Conservation (phyloP, 2,888 invertebrate genomes). For the Ferrisia virgata region DNA sequence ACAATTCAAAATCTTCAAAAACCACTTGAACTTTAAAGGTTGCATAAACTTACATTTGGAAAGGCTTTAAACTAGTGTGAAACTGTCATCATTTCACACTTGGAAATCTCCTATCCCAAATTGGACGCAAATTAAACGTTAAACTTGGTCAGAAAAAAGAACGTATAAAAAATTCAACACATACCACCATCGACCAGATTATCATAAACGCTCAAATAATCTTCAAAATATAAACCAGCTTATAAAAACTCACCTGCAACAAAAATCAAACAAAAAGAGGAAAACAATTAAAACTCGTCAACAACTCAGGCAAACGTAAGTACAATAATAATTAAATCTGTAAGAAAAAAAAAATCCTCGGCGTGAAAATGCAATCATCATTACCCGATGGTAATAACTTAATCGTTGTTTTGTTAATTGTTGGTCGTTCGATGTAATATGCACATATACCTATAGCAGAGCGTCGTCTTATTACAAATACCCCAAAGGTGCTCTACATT, state of each 20-base stretch:
- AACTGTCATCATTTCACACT: too few relatives aligned
- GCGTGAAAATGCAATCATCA: background rate
- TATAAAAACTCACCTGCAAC: background rate
- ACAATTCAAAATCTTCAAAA: too few relatives aligned
- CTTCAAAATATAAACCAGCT: background rate
- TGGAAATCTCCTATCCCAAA: too few relatives aligned
- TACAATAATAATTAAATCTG: too few relatives aligned
- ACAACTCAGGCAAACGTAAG: too few relatives aligned
- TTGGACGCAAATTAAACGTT: too few relatives aligned
- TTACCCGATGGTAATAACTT: background rate
- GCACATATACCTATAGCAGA: too few relatives aligned
- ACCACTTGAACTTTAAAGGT: too few relatives aligned
- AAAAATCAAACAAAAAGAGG: background rate
- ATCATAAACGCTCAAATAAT: too few relatives aligned
- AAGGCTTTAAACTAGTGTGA: too few relatives aligned
- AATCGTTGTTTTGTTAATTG: background rate
- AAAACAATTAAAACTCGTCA: background rate
- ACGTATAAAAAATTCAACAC: background rate
- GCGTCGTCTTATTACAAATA: constrained; percentile 1
- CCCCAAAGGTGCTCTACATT: background rate
- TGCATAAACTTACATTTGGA: too few relatives aligned
- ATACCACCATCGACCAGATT: background rate
- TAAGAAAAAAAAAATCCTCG: background rate
- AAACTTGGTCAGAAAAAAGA: too few relatives aligned
- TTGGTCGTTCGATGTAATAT: background rate